phyloP scores from a whole-genome alignment of 2,888 invertebrate species.

The Rhingia rostrata region DNA sequence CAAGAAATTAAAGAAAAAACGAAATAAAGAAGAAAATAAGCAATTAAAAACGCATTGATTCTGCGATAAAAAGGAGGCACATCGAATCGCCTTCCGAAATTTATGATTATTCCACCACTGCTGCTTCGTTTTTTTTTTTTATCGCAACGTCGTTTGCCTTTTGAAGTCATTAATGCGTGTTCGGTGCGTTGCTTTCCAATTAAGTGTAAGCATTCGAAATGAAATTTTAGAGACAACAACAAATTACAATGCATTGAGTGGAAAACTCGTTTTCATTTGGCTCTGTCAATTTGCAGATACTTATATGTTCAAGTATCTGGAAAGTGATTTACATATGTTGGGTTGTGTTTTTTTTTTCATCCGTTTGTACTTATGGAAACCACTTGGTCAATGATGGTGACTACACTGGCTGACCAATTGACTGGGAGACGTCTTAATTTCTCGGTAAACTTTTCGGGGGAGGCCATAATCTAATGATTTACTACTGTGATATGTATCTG shows the following conservation, averaged over 20 bases:
- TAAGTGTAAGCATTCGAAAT: slow-evolving; percentile 61
- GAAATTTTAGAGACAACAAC: slow-evolving; percentile 11
- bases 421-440: slow-evolving; percentile 32
- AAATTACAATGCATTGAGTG: neutral
- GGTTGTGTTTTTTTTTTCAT: neutral
- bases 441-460: slow-evolving; percentile 11
- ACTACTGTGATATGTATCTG: slow-evolving; percentile 27
- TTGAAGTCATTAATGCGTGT: slow-evolving; percentile 65
- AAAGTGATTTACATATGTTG: slow-evolving; percentile 47
- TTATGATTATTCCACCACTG: slow-evolving; percentile 60
- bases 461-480: slow-evolving; percentile 53
- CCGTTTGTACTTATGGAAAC: slow-evolving; percentile 12
- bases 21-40: slow-evolving; percentile 44
- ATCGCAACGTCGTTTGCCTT: slow-evolving; percentile 32
- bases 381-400: neutral
- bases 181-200: slow-evolving; percentile 64
- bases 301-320: slow-evolving; percentile 33
- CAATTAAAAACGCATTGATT: slow-evolving; percentile 74
- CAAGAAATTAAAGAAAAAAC: slow-evolving; percentile 50
- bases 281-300: neutral
- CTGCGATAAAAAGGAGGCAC: slow-evolving; percentile 72
- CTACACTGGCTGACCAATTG: slow-evolving; percentile 29
- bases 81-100: slow-evolving; percentile 68
- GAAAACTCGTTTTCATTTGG: slow-evolving; percentile 36
- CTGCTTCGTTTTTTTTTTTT: neutral